Conservation (phyloP, 2,113 vertebrate genomes). For the Aptenodytes forsteri region DNA sequence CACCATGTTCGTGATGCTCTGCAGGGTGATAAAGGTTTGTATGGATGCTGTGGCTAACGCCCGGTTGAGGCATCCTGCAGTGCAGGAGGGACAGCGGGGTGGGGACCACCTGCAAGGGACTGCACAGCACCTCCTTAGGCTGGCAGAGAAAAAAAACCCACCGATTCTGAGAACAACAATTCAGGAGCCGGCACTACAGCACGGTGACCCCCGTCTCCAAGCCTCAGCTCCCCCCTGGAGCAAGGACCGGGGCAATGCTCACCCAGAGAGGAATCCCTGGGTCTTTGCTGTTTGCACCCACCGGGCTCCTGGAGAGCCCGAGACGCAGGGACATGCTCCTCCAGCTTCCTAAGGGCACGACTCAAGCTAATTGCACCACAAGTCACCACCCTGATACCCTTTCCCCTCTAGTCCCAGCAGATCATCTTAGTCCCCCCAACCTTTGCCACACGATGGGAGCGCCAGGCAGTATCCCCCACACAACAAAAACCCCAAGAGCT, state of each 20-base stretch:
- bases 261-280: too few relatives aligned
- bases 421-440: neutral
- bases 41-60: neutral
- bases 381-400: neutral
- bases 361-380: neutral
- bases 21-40: neutral
- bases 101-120: neutral
- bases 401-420: neutral
- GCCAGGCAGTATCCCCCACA: fast-evolving
- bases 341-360: neutral
- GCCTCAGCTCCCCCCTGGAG: neutral
- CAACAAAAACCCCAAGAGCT: neutral
- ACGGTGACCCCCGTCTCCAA: neutral
- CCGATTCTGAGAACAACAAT: neutral
- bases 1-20: fast-evolving
- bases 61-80: fast-evolving
- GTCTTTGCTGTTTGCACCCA: neutral
- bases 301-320: neutral
- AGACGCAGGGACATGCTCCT: fast-evolving
- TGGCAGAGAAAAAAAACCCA: neutral
- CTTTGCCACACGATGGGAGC: fast-evolving
- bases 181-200: neutral
- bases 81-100: fast-evolving
- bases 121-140: neutral
- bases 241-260: fast-evolving